Percentiles rank a stretch among this genome's conserved stretches.
These are phyloP conservation scores for Pocillopora verrucosa DNA, from an alignment of 64 coral and sea anemone species.

Conservation along the genomic window DNA sequence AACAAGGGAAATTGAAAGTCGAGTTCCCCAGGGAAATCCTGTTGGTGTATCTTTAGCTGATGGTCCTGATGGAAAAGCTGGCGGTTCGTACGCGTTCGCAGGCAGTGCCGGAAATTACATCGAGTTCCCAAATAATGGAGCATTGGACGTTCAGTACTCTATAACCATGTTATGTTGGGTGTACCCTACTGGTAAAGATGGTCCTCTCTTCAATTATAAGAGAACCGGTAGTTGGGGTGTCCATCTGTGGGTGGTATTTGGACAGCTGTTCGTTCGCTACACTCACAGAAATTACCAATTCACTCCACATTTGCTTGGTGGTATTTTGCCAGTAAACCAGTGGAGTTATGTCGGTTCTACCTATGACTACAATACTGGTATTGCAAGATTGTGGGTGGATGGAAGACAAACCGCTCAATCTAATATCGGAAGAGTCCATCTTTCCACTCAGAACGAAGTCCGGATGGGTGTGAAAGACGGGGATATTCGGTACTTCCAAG, in stretches of 20 bases:
- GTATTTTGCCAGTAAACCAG: not conserved
- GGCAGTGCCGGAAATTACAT: constrained; percentile 19
- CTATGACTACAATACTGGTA: constrained; percentile 1
- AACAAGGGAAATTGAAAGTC: too few species aligned
- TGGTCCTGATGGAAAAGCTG: constrained; percentile 37
- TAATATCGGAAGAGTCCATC: too few species aligned
- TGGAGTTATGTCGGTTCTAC: constrained; percentile 16
- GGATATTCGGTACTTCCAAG: constrained; percentile 26
- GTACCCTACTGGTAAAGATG: not conserved
- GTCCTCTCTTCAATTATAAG: too few species aligned
- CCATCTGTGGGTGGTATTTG: not conserved
- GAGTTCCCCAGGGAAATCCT: constrained; percentile 5
- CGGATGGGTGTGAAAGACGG: not conserved
- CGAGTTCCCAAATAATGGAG: not conserved
- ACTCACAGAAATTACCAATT: not conserved
- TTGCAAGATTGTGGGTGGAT: not conserved
- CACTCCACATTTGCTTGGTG: not conserved
- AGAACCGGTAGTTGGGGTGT: too few species aligned
- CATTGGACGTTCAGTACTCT: not conserved
- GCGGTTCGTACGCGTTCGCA: constrained; percentile 37
- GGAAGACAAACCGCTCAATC: too few species aligned
- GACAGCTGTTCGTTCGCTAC: not conserved
- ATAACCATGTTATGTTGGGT: not conserved
- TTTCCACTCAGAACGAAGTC: not conserved
- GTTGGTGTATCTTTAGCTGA: constrained; percentile 3